A percentile compares a stretch with the other conserved stretches of the same genome.
Conservation (phyloP, 2,888 invertebrate species). For the Epistrophe eligans region DNA sequence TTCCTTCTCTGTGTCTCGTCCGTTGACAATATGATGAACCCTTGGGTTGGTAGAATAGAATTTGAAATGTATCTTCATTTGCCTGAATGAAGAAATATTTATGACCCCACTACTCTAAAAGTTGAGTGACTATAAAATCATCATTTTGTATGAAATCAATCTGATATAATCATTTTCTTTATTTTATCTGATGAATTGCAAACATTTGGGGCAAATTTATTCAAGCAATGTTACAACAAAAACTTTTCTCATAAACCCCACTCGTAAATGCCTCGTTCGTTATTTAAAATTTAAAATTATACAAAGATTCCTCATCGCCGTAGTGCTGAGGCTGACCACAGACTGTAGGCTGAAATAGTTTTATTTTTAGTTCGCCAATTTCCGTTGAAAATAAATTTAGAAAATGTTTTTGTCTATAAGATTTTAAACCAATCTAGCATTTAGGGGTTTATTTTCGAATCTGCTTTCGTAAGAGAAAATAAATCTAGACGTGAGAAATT, state of each 20-base stretch:
- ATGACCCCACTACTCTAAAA: slow-evolving; percentile 13
- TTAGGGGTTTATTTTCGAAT: slow-evolving; percentile 22
- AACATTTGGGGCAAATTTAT: slow-evolving; percentile 47
- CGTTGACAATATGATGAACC: slow-evolving; percentile 40
- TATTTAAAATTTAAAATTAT: slow-evolving; percentile 27
- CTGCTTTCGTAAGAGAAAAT: not conserved
- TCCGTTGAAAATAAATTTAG: slow-evolving; percentile 59
- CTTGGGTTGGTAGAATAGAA: slow-evolving; percentile 29
- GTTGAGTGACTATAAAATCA: not conserved
- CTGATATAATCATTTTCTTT: slow-evolving; percentile 45
- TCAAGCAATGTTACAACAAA: not conserved
- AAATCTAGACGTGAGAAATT: slow-evolving; percentile 3
- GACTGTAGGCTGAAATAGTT: slow-evolving; percentile 18
- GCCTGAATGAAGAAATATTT: slow-evolving; percentile 19
- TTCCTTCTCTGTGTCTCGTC: slow-evolving; percentile 18
- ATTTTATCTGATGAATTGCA: slow-evolving; percentile 38
- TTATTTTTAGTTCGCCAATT: slow-evolving; percentile 32
- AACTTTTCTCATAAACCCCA: not conserved
- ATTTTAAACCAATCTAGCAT: slow-evolving; percentile 1
- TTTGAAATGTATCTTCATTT: slow-evolving; percentile 21
- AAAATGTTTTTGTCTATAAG: slow-evolving; percentile 29
- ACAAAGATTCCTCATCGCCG: not conserved
- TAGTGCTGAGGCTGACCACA: slow-evolving; percentile 4
- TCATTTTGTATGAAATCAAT: slow-evolving; percentile 48
- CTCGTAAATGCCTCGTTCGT: not conserved